These are phyloP conservation scores for Andricus grossulariae DNA, from an alignment of 1,140 invertebrate genomes.

Conservation along the genomic window DNA sequence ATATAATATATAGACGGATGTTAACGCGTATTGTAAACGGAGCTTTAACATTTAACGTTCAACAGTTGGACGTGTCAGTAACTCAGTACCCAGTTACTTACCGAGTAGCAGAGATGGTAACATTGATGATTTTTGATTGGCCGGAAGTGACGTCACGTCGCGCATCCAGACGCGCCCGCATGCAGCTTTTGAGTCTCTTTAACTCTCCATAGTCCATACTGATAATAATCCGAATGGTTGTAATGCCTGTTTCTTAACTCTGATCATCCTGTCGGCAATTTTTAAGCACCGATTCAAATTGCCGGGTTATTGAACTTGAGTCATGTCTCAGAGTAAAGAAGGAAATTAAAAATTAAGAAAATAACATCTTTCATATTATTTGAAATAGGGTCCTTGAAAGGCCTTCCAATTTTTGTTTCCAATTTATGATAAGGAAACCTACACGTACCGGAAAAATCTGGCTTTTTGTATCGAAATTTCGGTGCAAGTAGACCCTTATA, in stretches of 20 bases:
- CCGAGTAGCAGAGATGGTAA: constrained; percentile 32
- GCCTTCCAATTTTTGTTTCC: too few species aligned
- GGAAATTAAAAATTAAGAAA: too few species aligned
- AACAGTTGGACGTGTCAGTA: too few species aligned
- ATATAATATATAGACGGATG: not conserved
- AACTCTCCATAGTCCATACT: not conserved
- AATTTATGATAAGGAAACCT: too few species aligned
- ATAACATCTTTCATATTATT: too few species aligned
- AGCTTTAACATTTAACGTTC: not conserved
- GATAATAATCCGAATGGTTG: not conserved
- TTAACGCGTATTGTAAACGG: not conserved
- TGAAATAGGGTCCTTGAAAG: too few species aligned
- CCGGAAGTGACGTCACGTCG: constrained; percentile 73
- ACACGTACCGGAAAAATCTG: too few species aligned
- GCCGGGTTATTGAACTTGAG: too few species aligned
- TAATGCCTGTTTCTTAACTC: constrained; percentile 2
- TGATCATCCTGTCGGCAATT: not conserved
- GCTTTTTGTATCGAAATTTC: too few species aligned
- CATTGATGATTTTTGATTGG: constrained; percentile 75
- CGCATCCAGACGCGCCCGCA: constrained; percentile 62
- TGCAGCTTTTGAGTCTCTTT: not conserved
- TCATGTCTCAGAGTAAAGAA: too few species aligned
- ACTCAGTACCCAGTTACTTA: not conserved
- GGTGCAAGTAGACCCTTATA: too few species aligned
- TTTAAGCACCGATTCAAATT: too few species aligned